phyloP scores from a whole-genome alignment of 2,797 vertebrate genomes.

The Hemitrygon akajei region DNA sequence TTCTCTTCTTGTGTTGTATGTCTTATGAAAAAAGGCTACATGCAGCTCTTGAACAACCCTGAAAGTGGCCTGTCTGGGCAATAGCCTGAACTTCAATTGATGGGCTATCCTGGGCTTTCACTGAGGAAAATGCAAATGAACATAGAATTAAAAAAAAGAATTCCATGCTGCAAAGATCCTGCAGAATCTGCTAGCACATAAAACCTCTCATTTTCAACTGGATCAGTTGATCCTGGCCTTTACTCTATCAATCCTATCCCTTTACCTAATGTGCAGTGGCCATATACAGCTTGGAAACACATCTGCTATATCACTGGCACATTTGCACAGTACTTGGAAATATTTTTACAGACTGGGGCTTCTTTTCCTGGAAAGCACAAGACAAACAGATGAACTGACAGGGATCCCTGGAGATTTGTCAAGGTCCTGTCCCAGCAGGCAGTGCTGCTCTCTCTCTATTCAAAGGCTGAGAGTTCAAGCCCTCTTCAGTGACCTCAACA shows the following conservation, averaged over 20 bases:
- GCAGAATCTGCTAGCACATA: not conserved
- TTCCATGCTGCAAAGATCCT: not conserved
- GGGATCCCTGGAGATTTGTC: too few relatives aligned
- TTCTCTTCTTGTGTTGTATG: too few relatives aligned
- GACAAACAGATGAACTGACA: not conserved
- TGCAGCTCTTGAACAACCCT: not conserved
- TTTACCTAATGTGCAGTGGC: not conserved
- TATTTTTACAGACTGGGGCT: not conserved
- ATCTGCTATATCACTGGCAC: not conserved
- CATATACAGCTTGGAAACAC: not conserved
- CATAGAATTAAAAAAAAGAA: not conserved
- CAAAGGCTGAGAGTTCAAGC: too few relatives aligned
- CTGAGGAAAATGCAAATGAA: not conserved
- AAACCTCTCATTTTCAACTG: not conserved
- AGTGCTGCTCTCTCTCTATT: too few relatives aligned
- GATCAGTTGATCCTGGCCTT: not conserved
- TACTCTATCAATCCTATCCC: not conserved
- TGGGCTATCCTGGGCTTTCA: not conserved
- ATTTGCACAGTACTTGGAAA: not conserved
- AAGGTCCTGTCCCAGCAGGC: too few relatives aligned
- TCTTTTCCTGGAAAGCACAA: not conserved
- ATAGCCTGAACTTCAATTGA: not conserved
- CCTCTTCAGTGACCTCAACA: too few relatives aligned
- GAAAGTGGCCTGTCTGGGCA: too few relatives aligned
- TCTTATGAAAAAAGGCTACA: not conserved